Evolutionary conservation across 1,140 invertebrate genomes (phyloP), one percentile per base, ranked within the genome.

Genomic region (Littorina saxatilis): DNA sequence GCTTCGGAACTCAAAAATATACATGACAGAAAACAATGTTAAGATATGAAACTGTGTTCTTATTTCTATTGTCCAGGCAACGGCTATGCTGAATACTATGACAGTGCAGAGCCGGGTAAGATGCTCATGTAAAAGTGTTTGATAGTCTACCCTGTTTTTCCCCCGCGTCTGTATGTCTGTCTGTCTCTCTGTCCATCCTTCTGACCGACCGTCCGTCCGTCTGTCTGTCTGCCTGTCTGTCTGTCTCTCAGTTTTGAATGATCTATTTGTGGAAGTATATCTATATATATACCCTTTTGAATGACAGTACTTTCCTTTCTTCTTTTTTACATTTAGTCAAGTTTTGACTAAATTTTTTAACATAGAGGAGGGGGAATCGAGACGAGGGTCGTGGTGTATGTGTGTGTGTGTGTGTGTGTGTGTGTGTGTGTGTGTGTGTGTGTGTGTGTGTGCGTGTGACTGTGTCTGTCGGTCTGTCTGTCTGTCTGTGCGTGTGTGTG

Each of bases 41-140:
- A n/a, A n/a, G n/a, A n/a, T n/a, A n/a, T n/a, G n/a, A n/a, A n/a
- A n/a, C n/a, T n/a, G n/a, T 47, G 43, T 47, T 47, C 43, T 47
- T 47, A 5, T n/a, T 58, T 58, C n/a, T 58, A 13, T 4, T 58
- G 9, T 58, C n/a, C 55, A 58, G 55, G 55, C 7, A 73, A 43
- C 20, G 39, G 39, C 4, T 73, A 73, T 43, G 40, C 39, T n/a
- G 39, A 73, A 27, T 73, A 73, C 43, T 73, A 73, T 23, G 70
- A 73, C 23, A 47, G 4, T 9, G 23, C 70, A 0, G 70, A 73
- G 2, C 27, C 39, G 11, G 32, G 37, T 7, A 47, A 43, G 15
- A 73, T n/a, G 29, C n/a, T 7, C n/a, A 9, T 63, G 29, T 63
- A 9, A 11, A 23, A 7, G 29, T 63, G 29, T 32, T 5, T 63